Evolutionary conservation across 2,797 vertebrate genomes (phyloP).

Genomic region (Enteromius viviparus): DNA sequence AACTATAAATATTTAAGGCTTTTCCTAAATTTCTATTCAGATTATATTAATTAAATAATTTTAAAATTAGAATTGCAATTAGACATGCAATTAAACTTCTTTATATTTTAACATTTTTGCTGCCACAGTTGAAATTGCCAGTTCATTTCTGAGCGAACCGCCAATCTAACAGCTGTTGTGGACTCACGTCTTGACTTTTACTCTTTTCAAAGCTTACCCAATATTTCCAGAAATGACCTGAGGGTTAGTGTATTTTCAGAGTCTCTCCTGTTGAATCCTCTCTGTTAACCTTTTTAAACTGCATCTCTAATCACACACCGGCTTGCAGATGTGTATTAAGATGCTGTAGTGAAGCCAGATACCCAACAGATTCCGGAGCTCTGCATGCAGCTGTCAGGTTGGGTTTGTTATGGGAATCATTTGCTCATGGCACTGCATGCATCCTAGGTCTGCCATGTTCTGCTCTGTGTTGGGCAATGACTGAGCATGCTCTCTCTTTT

Average conservation of each 20-base stretch:
- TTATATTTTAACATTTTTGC: neutral
- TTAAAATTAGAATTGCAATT: neutral
- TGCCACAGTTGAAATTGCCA: neutral
- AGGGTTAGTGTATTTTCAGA: constrained; percentile 45
- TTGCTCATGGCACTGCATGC: constrained; percentile 38
- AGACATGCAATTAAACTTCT: neutral
- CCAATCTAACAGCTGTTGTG: neutral
- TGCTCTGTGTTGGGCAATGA: neutral
- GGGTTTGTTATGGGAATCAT: constrained; percentile 28
- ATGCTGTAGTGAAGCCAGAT: constrained; percentile 41
- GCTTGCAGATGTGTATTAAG: constrained; percentile 39
- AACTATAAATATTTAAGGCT: neutral
- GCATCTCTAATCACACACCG: constrained; percentile 46
- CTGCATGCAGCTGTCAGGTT: constrained; percentile 49
- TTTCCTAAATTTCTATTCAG: neutral
- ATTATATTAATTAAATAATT: neutral
- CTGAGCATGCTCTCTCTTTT: neutral
- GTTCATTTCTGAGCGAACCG: neutral
- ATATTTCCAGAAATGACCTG: constrained; percentile 23
- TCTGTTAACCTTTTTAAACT: constrained; percentile 53
- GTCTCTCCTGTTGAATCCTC: constrained; percentile 32
- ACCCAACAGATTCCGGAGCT: constrained; percentile 28
- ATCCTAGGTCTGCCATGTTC: constrained; percentile 21
- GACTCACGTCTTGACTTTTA: neutral
- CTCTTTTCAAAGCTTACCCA: constrained; percentile 34